Conservation (phyloP, 2,888 invertebrate species). For the Mimumesa dahlbomi region DNA sequence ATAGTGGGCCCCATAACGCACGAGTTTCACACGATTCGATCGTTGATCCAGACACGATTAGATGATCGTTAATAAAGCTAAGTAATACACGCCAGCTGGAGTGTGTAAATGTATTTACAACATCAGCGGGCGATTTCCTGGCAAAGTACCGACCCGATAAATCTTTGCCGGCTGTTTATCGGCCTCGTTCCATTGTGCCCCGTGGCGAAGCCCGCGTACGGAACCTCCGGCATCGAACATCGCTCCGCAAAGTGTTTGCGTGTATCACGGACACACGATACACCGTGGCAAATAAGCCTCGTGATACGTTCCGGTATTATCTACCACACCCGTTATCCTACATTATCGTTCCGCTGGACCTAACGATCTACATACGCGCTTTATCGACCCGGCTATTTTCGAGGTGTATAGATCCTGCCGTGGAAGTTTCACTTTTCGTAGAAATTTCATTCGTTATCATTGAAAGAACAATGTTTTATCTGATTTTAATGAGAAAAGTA, state of each 20-base stretch:
- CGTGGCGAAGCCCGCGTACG: constrained; percentile 42
- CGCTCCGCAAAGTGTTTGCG: constrained; percentile 42
- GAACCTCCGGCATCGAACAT: constrained; percentile 30
- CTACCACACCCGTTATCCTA: constrained; percentile 52
- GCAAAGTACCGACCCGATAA: constrained; percentile 40
- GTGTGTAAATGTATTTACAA: constrained; percentile 31
- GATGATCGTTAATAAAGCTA: neutral
- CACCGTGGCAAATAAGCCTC: constrained; percentile 52
- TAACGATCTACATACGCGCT: constrained; percentile 46
- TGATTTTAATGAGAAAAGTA: too few relatives aligned
- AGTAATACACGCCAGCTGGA: neutral
- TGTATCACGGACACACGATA: constrained; percentile 35
- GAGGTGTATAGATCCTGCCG: constrained; percentile 10
- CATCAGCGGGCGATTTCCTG: constrained; percentile 39
- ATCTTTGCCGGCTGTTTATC: constrained; percentile 51
- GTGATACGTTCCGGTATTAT: constrained; percentile 50
- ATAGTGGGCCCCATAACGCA: too few relatives aligned
- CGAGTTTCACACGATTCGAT: too few relatives aligned
- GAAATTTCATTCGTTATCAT: too few relatives aligned
- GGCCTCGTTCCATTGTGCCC: constrained; percentile 49
- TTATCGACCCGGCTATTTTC: constrained; percentile 27
- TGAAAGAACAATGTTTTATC: too few relatives aligned
- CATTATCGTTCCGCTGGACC: constrained; percentile 46
- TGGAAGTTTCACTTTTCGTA: constrained; percentile 20
- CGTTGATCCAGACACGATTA: too few relatives aligned